Evolutionary conservation across 2,888 invertebrate genomes (phyloP), one percentile per base, ranked within the genome.

Genomic region (Phortica magna): DNA sequence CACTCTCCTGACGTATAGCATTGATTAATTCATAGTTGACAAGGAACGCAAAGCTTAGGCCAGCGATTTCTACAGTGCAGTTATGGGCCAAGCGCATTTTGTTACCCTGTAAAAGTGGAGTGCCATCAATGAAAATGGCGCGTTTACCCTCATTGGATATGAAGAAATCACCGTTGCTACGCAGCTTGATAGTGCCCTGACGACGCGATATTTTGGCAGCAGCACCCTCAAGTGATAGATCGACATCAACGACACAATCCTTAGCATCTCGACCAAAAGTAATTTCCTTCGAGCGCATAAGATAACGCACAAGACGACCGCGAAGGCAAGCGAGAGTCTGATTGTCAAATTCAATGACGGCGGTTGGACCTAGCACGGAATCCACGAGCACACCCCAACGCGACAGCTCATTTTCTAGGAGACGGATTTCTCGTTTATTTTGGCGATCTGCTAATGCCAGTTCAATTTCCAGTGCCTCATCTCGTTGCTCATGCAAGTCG

Each of bases 381-480:
- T 98, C 98, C 19, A 98, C 98, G 79, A 99, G 92, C 0, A 96
- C 96, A 90, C 98, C 98, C 97, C 98, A 98, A 77, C 98, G 95
- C 0, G 95, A 94, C 74, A 98, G 91, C 86, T 98, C 98, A 86
- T 96, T 97, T 91, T 99, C 98, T 76, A 98, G 91, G 67, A 96
- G 93, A 9, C 98, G 94, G 70, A 99, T 97, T 91, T 98, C 97
- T 83, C 95, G 94, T 90, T 97, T 97, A 84, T 95, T 95, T 82
- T 94, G 93, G 72, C 96, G 94, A 90, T 96, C 96, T 59, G 95
- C 94, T 76, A 96, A 90, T 64, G 95, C 94, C 87, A 97, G 92
- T 90, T 97, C 98, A 74, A 95, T 93, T 89, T 98, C 98, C 14
- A 97, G 89, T 0, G 94, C 93, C 88, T 97, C 97, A 92, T 98